phyloP scores from a whole-genome alignment of 2,113 vertebrate species.

The Numenius arquata region DNA sequence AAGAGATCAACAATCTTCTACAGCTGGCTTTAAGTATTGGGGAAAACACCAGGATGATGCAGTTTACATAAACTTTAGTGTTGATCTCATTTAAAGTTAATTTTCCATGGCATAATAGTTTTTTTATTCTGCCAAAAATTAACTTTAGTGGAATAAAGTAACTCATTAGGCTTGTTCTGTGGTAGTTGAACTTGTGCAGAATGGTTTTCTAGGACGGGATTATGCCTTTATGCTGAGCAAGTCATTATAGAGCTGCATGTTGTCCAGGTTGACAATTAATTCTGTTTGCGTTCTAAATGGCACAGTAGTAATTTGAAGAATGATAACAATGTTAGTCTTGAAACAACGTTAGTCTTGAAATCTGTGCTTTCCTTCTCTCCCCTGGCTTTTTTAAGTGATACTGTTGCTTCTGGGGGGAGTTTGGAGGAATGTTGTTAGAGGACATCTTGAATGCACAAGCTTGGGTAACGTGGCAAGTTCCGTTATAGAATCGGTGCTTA shows the following conservation, averaged over 20 bases:
- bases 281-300: not conserved
- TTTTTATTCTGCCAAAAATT: not conserved
- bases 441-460: not conserved
- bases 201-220: not conserved
- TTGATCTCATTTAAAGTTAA: not conserved
- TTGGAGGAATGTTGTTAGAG: not conserved
- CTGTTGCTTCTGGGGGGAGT: not conserved
- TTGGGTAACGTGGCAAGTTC: not conserved
- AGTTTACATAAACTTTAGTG: not conserved
- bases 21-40: not conserved
- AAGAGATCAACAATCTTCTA: not conserved
- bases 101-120: not conserved
- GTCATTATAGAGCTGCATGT: not conserved
- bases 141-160: not conserved
- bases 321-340: not conserved
- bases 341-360: not conserved
- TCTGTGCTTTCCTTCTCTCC: not conserved
- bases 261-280: not conserved
- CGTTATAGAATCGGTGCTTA: not conserved
- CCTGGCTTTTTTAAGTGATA: not conserved
- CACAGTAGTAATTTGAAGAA: not conserved
- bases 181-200: not conserved
- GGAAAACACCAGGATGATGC: not conserved
- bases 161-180: not conserved
- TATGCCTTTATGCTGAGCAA: not conserved